Evolutionary conservation across 2,888 invertebrate genomes (phyloP), one percentile per base, ranked within the genome.

Genomic region (Ochlodes sylvanus): DNA sequence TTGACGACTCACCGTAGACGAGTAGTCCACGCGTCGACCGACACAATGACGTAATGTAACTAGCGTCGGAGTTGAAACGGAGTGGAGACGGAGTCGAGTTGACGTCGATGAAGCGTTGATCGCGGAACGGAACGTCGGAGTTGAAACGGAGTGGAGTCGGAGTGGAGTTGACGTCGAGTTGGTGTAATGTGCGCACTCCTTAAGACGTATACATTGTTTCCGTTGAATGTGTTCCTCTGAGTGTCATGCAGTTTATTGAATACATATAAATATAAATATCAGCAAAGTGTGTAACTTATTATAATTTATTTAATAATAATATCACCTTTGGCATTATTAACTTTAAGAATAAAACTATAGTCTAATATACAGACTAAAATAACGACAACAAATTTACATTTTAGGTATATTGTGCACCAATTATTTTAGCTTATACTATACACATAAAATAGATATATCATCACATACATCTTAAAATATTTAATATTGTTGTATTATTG

Each of bases 261-360:
- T 60, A 38, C 10, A 38, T 12, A 9, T 12, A 38, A 38, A 0
- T 38, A 0, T 1, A 38, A 6, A 47, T 15, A 47, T 17, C 44
- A 47, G 44, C 44, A 47, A 47, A 47, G 17, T 47, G 44, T 47
- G 9, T 50, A 50, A 50, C 50, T 50, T 52, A 62, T 65, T 42
- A 42, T 50, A 57, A 38, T 32, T 69, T 63, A 60, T 62, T 54
- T 69, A 27, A 68, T 50, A 58, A 62, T 69, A 70, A 57, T 65
- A 69, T 60, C 64, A 66, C 66, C 54, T 88, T 84, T 78, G 75
- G 76, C 73, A 70, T 68, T 71, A 69, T 17, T 42, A 42, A 21
- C 17, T 21, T 41, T 66, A 32, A 66, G 32, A 32, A 52, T 58
- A 52, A 65, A 50, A 57, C 38, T 44, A 50, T 58, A 27, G 17